These are phyloP conservation scores for Zaprionus camerounensis DNA, from an alignment of 1,140 invertebrate species.

Conservation along the genomic window DNA sequence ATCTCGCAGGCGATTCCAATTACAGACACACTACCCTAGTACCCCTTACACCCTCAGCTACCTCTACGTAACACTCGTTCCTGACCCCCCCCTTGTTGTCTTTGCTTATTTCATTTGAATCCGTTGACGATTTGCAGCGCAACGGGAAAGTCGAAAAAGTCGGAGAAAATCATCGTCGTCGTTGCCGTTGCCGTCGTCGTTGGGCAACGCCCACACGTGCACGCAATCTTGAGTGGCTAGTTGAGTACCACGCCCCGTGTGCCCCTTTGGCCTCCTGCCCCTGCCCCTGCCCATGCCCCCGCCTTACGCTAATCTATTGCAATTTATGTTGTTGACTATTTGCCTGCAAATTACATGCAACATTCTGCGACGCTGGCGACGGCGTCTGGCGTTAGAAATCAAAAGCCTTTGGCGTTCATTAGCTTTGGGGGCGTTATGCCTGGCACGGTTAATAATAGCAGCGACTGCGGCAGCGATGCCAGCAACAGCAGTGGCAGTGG, in stretches of 20 bases:
- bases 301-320: conserved; percentile 35
- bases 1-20: not conserved
- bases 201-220: conserved; percentile 36
- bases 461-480: conserved; percentile 22
- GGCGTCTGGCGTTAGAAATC: conserved; percentile 76
- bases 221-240: conserved; percentile 35
- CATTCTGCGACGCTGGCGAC: conserved; percentile 52
- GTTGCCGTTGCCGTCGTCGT: not conserved
- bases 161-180: not conserved
- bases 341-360: conserved; percentile 79
- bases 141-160: conserved; percentile 6
- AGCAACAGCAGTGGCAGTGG: conserved; percentile 5
- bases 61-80: not conserved
- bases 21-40: not conserved
- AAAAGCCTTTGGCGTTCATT: conserved; percentile 83
- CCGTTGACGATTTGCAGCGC: conserved; percentile 18
- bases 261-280: not conserved
- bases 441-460: conserved; percentile 60
- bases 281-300: not conserved
- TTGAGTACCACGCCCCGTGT: conserved; percentile 11
- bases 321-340: conserved; percentile 83
- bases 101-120: conserved; percentile 48
- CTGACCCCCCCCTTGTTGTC: not conserved
- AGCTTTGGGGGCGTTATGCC: conserved; percentile 81
- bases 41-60: not conserved